These are phyloP conservation scores for Poliocrania exsul DNA, from an alignment of 2,797 vertebrate genomes.

Conservation along the genomic window DNA sequence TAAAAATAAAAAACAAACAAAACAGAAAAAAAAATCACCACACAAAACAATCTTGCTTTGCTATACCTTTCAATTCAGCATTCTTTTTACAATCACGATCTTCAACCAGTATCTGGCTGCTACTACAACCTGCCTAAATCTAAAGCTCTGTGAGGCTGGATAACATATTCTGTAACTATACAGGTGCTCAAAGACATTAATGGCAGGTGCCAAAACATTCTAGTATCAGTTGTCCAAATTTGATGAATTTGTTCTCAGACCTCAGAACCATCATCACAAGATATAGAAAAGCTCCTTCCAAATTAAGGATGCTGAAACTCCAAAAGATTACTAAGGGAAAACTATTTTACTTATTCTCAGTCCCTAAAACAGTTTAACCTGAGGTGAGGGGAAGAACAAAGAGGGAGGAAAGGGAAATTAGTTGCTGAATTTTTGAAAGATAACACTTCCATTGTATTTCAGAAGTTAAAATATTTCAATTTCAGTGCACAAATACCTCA, in stretches of 20 bases:
- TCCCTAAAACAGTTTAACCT: neutral
- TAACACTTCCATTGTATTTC: neutral
- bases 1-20: neutral
- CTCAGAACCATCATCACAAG: neutral
- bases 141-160: neutral
- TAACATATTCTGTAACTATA: neutral
- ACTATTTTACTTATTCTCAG: neutral
- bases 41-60: neutral
- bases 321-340: neutral
- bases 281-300: neutral
- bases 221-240: neutral
- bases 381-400: neutral
- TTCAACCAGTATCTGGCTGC: neutral
- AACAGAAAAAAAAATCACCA: neutral
- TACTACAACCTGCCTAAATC: neutral
- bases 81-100: neutral
- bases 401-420: neutral
- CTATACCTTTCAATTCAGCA: neutral
- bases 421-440: neutral
- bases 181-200: neutral
- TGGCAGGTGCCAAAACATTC: neutral
- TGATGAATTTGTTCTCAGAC: neutral
- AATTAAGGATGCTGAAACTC: neutral
- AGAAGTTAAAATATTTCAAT: neutral
- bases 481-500: neutral